Evolutionary conservation across 2,113 vertebrate species (phyloP).

Genomic region (Cairina moschata): DNA sequence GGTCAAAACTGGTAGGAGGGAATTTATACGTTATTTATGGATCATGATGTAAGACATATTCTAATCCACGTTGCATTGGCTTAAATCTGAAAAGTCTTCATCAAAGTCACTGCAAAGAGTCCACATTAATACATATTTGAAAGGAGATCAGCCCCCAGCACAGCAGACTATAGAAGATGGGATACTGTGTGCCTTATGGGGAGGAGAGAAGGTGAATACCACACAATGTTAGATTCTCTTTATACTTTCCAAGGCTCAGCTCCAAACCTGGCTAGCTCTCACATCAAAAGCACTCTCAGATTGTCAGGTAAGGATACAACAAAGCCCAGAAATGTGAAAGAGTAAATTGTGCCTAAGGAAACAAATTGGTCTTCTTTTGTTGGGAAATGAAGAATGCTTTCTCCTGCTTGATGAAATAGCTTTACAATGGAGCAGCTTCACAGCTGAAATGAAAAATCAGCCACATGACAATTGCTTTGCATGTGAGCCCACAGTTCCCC

Average conservation of each 20-base stretch:
- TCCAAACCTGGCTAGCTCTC: background rate
- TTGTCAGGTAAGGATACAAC: slow-evolving; percentile 28
- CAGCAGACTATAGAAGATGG: background rate
- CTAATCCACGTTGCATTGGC: background rate
- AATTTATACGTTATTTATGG: background rate
- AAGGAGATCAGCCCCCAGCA: background rate
- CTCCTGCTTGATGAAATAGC: background rate
- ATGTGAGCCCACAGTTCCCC: background rate
- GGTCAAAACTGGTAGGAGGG: background rate
- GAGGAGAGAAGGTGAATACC: background rate
- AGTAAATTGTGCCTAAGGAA: slow-evolving; percentile 48
- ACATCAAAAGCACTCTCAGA: slow-evolving; percentile 37
- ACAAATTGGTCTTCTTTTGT: slow-evolving; percentile 38
- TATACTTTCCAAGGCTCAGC: slow-evolving; percentile 1
- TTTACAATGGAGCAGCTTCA: slow-evolving; percentile 45
- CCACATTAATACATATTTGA: background rate
- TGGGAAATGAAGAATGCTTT: slow-evolving; percentile 15
- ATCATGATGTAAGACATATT: background rate
- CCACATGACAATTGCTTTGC: slow-evolving; percentile 30
- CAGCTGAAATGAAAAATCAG: slow-evolving; percentile 43
- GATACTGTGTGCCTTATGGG: background rate
- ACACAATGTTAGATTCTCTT: background rate
- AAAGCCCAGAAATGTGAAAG: slow-evolving; percentile 20
- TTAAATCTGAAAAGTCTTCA: background rate
- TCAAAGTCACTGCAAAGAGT: background rate